Conservation (phyloP, 2,888 invertebrate species). For the Glyphotaelius pellucidus region DNA sequence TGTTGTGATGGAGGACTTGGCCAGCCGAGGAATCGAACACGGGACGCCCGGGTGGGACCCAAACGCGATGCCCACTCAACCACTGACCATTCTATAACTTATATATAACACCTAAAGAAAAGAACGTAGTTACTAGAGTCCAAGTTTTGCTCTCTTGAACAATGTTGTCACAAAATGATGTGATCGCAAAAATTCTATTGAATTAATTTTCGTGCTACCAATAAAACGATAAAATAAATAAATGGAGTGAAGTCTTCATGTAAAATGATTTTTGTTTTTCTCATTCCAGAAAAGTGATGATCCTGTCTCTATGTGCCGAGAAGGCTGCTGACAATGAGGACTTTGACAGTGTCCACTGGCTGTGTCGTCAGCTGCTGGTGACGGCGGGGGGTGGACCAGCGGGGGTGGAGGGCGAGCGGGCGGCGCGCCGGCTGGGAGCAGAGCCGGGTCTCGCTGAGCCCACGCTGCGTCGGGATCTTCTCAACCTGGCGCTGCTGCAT, state of each 20-base stretch:
- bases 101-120: background rate
- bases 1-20: no score
- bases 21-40: no score
- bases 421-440: conserved; percentile 56
- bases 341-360: conserved; percentile 54
- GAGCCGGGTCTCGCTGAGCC: conserved; percentile 50
- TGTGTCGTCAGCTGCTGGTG: conserved; percentile 56
- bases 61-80: no score
- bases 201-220: background rate
- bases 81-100: no score
- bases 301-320: conserved; percentile 62
- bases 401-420: conserved; percentile 45
- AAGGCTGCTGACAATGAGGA: conserved; percentile 62
- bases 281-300: conserved; percentile 60
- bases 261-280: background rate
- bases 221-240: no score
- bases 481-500: conserved; percentile 73
- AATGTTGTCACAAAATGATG: background rate
- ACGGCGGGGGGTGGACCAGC: conserved; percentile 44
- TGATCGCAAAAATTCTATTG: background rate
- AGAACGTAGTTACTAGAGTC: background rate
- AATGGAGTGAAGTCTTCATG: no score
- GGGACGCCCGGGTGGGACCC: no score
- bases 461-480: conserved; percentile 69
- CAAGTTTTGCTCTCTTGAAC: background rate